Evolutionary conservation across 2,888 invertebrate genomes (phyloP).

Genomic region (Mycalesis mineus): DNA sequence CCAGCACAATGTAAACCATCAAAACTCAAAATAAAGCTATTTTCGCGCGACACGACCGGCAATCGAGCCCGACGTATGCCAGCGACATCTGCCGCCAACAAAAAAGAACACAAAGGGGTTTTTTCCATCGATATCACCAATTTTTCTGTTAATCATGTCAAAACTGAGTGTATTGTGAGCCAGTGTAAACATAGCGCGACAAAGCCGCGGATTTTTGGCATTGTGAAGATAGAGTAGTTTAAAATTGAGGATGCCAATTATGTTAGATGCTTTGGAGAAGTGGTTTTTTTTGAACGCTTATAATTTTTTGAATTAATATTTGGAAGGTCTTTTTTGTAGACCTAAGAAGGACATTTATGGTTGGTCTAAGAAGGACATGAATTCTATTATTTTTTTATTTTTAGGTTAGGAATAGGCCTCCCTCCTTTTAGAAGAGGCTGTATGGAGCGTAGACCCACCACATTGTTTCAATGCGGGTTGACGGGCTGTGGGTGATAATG

Average conservation of each 20-base stretch:
- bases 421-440: no score
- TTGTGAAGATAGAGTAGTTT: constrained; percentile 24
- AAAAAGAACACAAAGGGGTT: constrained; percentile 61
- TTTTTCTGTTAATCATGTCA: constrained; percentile 72
- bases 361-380: no score
- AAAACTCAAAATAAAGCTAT: constrained; percentile 64
- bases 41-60: constrained; percentile 56
- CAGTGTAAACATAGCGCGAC: constrained; percentile 61
- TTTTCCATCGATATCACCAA: constrained; percentile 53
- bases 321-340: no score
- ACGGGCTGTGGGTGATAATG: no score
- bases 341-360: no score
- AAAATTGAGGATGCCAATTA: constrained; percentile 7
- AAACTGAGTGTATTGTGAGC: constrained; percentile 56
- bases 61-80: constrained; percentile 61
- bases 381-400: no score
- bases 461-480: no score
- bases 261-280: neutral
- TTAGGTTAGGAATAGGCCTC: no score
- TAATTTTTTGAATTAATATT: no score
- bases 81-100: constrained; percentile 60
- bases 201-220: constrained; percentile 41
- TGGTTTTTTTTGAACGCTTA: neutral
- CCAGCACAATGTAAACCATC: constrained; percentile 44
- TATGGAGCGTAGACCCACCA: no score